phyloP scores from a whole-genome alignment of 2,797 vertebrate genomes.

The Champsocephalus esox region DNA sequence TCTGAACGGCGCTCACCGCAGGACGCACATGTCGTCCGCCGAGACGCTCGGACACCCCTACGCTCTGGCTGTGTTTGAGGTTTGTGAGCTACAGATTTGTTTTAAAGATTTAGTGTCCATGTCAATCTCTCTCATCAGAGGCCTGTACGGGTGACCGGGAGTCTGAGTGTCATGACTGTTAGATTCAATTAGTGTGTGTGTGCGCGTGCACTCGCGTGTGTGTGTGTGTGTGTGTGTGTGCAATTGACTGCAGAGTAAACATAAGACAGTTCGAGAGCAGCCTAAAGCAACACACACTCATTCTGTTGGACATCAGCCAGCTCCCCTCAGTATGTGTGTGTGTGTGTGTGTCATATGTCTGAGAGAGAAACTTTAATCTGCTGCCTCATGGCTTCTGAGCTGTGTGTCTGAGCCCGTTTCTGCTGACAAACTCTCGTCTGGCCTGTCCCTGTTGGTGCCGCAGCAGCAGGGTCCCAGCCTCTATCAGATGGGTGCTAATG shows the following conservation, averaged over 20 bases:
- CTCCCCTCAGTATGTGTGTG: background rate
- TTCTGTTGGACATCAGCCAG: slow-evolving; percentile 44
- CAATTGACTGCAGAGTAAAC: slow-evolving; percentile 28
- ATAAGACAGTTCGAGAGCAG: slow-evolving; percentile 35
- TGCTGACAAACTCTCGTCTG: slow-evolving; percentile 7
- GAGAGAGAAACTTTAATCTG: slow-evolving; percentile 15
- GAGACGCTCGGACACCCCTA: slow-evolving; percentile 94
- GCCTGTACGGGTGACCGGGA: slow-evolving; percentile 32
- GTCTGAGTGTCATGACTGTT: slow-evolving; percentile 48
- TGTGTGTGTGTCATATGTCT: slow-evolving; percentile 13
- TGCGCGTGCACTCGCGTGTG: slow-evolving; percentile 18
- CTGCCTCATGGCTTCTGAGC: slow-evolving; percentile 9
- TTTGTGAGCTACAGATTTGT: slow-evolving; percentile 62
- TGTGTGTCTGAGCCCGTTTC: background rate
- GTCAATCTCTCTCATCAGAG: slow-evolving; percentile 39
- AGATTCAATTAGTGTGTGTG: slow-evolving; percentile 40
- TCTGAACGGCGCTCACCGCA: slow-evolving; percentile 92
- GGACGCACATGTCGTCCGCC: slow-evolving; percentile 91
- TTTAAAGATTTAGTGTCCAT: too few species aligned
- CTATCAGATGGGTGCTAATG: slow-evolving; percentile 30
- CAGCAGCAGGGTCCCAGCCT: slow-evolving; percentile 22
- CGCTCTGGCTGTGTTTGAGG: slow-evolving; percentile 97
- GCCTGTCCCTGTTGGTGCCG: slow-evolving; percentile 12
- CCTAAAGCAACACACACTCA: slow-evolving; percentile 31
- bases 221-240: slow-evolving; percentile 49